These are phyloP conservation scores for Platysteira castanea DNA, from an alignment of 2,113 vertebrate genomes.

Conservation along the genomic window DNA sequence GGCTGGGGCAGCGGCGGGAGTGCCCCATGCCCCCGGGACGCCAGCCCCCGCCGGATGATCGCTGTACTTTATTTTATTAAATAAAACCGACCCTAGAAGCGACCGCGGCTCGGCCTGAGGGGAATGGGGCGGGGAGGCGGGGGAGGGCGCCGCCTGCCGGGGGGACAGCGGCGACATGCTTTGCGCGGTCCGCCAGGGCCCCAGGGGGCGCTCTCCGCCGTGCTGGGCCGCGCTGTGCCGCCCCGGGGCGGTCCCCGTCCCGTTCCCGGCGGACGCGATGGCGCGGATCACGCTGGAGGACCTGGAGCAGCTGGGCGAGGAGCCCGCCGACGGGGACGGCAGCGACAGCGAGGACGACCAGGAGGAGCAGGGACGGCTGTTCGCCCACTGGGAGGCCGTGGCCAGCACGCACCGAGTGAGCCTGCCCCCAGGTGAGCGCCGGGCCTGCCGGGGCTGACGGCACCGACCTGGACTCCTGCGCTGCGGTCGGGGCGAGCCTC, in stretches of 20 bases:
- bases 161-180: too few species aligned
- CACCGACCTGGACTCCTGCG: background rate
- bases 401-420: conserved; percentile 81
- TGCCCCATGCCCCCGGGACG: background rate
- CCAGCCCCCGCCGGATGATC: background rate
- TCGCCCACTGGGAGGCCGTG: conserved; percentile 78
- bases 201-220: background rate
- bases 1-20: background rate
- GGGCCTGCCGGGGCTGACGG: background rate
- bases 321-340: conserved; percentile 31
- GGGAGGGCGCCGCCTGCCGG: background rate
- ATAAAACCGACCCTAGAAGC: conserved; percentile 20
- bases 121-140: background rate
- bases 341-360: background rate
- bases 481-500: background rate
- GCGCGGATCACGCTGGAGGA: conserved; percentile 82
- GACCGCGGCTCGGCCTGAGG: background rate
- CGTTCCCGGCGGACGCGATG: conserved; percentile 49
- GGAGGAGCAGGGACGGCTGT: conserved; percentile 66
- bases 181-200: background rate
- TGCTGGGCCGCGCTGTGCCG: background rate
- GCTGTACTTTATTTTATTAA: conserved; percentile 51
- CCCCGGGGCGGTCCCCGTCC: background rate
- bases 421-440: conserved; percentile 75
- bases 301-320: conserved; percentile 75